Conservation (phyloP, 1,140 invertebrate species). For the silkworm (Bombyx mori) region ASM3026992v2 NC_085121.1:13292501-13293000, state of each 20-base stretch:
- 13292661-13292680: constrained; percentile 63
- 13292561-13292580: constrained; percentile 34
- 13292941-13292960: constrained; percentile 61
- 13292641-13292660: constrained; percentile 61
- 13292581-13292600: constrained; percentile 54
- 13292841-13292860: constrained; percentile 16
- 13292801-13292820: constrained; percentile 2
- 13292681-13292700: constrained; percentile 65
- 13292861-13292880: constrained; percentile 16
- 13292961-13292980: constrained; percentile 69
- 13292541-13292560: constrained; percentile 14
- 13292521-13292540: not conserved
- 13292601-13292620: constrained; percentile 50
- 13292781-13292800: not conserved
- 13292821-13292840: constrained; percentile 3
- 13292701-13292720: constrained; percentile 44
- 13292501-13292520: not conserved
- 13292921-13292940: constrained; percentile 58
- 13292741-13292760: constrained; percentile 11
- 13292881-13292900: constrained; percentile 44
- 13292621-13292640: constrained; percentile 65
- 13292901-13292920: constrained; percentile 52
- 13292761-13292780: constrained; percentile 9
- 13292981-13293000: constrained; percentile 70
- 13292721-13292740: constrained; percentile 44